These are phyloP conservation scores for Aleiodes sp. DNA, from an alignment of 1,140 invertebrate species.

Conservation along the genomic window DNA sequence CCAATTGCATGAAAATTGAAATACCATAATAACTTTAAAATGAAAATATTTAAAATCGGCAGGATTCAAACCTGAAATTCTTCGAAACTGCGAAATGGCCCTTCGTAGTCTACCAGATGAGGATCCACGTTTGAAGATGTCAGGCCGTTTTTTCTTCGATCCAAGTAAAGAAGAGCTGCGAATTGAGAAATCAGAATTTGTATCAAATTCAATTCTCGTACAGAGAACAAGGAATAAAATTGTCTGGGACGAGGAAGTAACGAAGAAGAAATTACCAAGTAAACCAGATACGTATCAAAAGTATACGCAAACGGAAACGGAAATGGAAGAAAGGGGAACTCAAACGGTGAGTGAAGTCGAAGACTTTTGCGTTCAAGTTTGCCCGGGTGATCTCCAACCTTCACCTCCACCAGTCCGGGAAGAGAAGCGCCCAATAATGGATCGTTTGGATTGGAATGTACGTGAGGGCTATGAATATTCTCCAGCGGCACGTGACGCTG, in stretches of 20 bases:
- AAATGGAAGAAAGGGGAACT: conserved; percentile 37
- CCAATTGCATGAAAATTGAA: background rate
- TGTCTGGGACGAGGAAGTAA: conserved; percentile 49
- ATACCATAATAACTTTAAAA: background rate
- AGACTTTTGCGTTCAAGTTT: conserved; percentile 51
- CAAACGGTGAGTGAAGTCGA: conserved; percentile 43
- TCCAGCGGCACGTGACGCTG: conserved; percentile 45
- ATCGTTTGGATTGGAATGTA: conserved; percentile 58
- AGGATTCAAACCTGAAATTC: conserved; percentile 63
- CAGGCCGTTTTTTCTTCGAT: conserved; percentile 62
- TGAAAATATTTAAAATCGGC: conserved; percentile 1
- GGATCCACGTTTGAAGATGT: conserved; percentile 63
- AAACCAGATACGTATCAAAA: conserved; percentile 57
- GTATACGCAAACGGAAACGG: conserved; percentile 60
- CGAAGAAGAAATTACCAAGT: background rate
- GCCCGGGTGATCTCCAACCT: conserved; percentile 44
- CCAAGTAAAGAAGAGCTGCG: conserved; percentile 44
- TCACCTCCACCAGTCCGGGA: conserved; percentile 39
- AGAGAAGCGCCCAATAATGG: conserved; percentile 52
- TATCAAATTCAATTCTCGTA: conserved; percentile 59
- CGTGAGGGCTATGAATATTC: conserved; percentile 52
- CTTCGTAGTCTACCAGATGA: conserved; percentile 57
- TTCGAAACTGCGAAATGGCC: conserved; percentile 59
- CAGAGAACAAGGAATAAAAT: conserved; percentile 52
- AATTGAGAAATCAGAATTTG: conserved; percentile 30